A percentile compares a stretch with the other conserved stretches of the same genome.
Conservation (phyloP, 2,888 invertebrate species). For the Pachydiplax longipennis region DNA sequence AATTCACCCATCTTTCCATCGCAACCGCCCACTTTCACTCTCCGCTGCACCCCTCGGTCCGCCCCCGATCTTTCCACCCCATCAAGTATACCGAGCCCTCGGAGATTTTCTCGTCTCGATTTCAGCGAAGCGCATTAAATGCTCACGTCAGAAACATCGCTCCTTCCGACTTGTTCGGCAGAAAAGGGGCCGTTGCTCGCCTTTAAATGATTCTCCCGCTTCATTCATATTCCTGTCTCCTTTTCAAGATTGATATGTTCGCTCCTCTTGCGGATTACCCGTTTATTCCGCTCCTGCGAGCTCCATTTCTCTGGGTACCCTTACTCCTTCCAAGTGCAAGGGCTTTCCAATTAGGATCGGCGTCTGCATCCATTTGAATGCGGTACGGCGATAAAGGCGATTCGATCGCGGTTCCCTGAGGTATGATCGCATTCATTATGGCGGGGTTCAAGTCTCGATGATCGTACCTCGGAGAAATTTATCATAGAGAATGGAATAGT, state of each 20-base stretch:
- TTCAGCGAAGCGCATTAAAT: not conserved
- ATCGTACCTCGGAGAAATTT: not conserved
- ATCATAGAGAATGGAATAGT: too few species aligned
- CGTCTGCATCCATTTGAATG: not conserved
- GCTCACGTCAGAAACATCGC: not conserved
- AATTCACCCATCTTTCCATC: not conserved
- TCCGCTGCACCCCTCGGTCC: not conserved
- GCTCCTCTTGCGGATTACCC: not conserved
- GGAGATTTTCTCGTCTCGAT: not conserved
- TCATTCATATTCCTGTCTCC: not conserved
- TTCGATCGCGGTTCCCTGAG: not conserved
- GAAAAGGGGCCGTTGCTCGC: not conserved
- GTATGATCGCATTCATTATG: not conserved
- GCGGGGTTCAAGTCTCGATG: not conserved
- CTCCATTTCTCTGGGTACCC: not conserved
- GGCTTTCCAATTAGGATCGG: not conserved
- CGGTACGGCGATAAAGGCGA: not conserved
- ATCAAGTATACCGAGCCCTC: not conserved
- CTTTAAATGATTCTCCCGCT: not conserved
- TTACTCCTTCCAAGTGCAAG: too few species aligned
- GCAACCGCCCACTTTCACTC: not conserved
- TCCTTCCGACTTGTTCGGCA: not conserved
- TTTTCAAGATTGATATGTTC: not conserved
- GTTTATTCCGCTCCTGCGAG: not conserved
- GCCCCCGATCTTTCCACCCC: not conserved